These are phyloP conservation scores for Strongylocentrotus purpuratus DNA, from an alignment of 35 echinoderm and acorn worm genomes.

Conservation along the genomic window DNA sequence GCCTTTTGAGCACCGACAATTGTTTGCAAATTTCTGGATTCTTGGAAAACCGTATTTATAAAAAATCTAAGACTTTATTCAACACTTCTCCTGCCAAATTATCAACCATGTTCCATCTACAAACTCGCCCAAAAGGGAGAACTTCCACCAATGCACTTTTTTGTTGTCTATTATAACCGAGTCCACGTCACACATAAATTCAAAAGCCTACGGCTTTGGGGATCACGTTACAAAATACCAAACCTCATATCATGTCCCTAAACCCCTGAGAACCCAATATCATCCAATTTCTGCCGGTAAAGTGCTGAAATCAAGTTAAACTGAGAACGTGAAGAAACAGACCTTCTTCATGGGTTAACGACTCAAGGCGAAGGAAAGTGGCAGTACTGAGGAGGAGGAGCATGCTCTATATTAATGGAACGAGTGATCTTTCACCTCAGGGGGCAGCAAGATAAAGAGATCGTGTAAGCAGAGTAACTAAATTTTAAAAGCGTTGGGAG, in stretches of 20 bases:
- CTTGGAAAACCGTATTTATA: background rate
- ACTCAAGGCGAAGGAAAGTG: background rate
- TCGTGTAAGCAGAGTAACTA: background rate
- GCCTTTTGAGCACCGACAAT: background rate
- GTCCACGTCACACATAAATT: background rate
- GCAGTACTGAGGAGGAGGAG: background rate
- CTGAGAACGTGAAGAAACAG: background rate
- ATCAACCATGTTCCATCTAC: background rate
- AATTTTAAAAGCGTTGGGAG: background rate
- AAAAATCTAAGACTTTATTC: background rate
- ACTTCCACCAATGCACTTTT: background rate
- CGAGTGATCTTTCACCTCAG: background rate
- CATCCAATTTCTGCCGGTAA: background rate
- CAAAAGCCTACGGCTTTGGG: background rate
- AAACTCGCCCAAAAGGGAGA: background rate
- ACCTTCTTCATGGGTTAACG: background rate
- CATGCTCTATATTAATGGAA: background rate
- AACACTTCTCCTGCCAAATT: background rate
- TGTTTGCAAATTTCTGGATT: background rate
- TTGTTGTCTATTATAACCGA: background rate
- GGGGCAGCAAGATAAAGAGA: too few species aligned
- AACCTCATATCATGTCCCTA: background rate
- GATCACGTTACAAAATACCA: background rate
- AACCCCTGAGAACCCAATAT: background rate
- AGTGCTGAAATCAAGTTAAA: constrained; percentile 12